Base-by-base conservation (phyloP, 2,888 invertebrate genomes). In the Malachius bipustulatus region DNA sequence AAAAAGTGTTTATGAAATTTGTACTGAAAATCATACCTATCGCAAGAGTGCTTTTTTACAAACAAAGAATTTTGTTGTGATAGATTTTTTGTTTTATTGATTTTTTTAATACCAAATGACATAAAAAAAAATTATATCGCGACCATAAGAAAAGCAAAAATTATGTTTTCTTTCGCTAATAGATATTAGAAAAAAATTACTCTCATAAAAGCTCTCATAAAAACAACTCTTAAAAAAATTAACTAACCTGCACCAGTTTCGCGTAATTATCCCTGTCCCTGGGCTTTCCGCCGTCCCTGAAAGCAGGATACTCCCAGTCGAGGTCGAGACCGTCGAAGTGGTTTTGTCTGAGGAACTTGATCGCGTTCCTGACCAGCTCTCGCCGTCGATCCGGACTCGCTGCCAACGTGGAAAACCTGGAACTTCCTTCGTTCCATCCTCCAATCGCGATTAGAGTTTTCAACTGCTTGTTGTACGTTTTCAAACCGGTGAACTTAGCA, bases 351-450 rank as follows among this genome's bases (percentile, higher is more conserved):
- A 91, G 70, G 64, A 90, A 91, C 63, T 84, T 85, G 44, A 87
- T 70, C 42, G 77, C 71, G 55, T 87, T 87, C 63, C 79, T 82
- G 36, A 84, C 82, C 54, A 91, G 82, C 54, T 82, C 79, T 54
- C 75, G 78, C 41, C 91, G 69, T 42, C 80, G 68, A 24, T 81
- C 82, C 2, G 76, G 56, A 47, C 75, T 79, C 2, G 83, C 85
- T 2, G 90, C 89, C 70, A 91, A 73, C n/a, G 84, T 79, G 0
- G 90, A 90, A 64, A 91, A 91, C 40, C 76, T 63, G 10, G 80
- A 71, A 1, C 89, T 90, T 10, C 88, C 91, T 60, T 91, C 91
- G 62, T 90, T 91, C 91, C 91, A 91, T 1, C 91, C 79, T 1
- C 91, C 91, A 49, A 91, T 85, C 6, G 91, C 91, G 47, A 93